Percentiles rank a stretch among this genome's conserved stretches.
Conservation (phyloP, 2,888 invertebrate species). For the Euplexia lucipara region DNA sequence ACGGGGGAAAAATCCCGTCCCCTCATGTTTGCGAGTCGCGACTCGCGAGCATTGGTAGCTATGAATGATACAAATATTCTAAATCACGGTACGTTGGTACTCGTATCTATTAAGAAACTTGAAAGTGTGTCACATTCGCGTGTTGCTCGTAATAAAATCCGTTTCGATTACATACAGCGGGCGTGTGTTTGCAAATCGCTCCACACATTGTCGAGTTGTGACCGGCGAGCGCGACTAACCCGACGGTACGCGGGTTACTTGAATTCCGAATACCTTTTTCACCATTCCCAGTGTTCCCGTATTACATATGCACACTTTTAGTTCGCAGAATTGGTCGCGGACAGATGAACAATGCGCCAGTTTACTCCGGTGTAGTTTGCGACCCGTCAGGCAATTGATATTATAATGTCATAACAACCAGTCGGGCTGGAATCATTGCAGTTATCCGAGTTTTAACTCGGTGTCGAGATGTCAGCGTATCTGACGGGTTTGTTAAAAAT, state of each 20-base stretch:
- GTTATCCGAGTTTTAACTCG: slow-evolving; percentile 48
- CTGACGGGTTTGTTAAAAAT: slow-evolving; percentile 45
- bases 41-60: slow-evolving; percentile 26
- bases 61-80: slow-evolving; percentile 48
- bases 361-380: slow-evolving; percentile 28
- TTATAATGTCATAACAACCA: slow-evolving; percentile 57
- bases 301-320: slow-evolving; percentile 62
- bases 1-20: slow-evolving; percentile 46
- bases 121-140: slow-evolving; percentile 72
- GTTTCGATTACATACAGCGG: slow-evolving; percentile 69
- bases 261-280: slow-evolving; percentile 72
- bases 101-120: slow-evolving; percentile 70
- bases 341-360: slow-evolving; percentile 49
- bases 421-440: slow-evolving; percentile 53
- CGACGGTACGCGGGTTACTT: slow-evolving; percentile 64
- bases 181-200: slow-evolving; percentile 66
- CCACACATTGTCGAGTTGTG: slow-evolving; percentile 49
- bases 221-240: slow-evolving; percentile 59
- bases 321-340: slow-evolving; percentile 52
- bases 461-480: slow-evolving; percentile 39
- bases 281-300: slow-evolving; percentile 65
- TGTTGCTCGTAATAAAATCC: slow-evolving; percentile 70
- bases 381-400: slow-evolving; percentile 43
- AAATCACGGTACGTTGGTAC: slow-evolving; percentile 63
- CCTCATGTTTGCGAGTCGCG: slow-evolving; percentile 43